Conservation (phyloP, 2,888 invertebrate species). For the Cyrtodaria siliqua region DNA sequence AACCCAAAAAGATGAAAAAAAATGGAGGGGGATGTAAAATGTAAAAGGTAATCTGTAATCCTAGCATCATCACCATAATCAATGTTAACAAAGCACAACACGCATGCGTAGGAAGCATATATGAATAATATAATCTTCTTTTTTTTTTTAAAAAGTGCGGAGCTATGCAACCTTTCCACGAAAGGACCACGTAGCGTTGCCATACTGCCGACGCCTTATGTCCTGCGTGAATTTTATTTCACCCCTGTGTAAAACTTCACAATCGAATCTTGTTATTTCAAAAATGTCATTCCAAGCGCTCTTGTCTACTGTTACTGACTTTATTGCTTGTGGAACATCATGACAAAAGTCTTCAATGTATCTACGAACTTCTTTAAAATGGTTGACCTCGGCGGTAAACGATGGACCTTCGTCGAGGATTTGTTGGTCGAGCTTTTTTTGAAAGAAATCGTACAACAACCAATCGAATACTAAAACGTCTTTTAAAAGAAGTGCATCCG, state of each 20-base stretch:
- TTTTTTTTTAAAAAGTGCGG: too few species aligned
- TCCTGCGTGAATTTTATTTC: constrained; percentile 56
- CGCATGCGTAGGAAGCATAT: too few species aligned
- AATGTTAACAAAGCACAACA: too few species aligned
- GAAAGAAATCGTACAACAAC: constrained; percentile 56
- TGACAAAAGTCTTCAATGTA: constrained; percentile 56
- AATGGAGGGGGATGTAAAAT: too few species aligned
- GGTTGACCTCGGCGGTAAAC: constrained; percentile 37
- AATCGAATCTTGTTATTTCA: constrained; percentile 37
- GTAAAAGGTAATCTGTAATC: too few species aligned
- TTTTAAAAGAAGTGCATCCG: constrained; percentile 26
- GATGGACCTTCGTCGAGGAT: constrained; percentile 40
- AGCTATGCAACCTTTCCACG: too few species aligned
- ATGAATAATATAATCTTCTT: too few species aligned
- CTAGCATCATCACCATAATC: too few species aligned
- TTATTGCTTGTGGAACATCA: constrained; percentile 11
- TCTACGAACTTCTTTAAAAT: constrained; percentile 42
- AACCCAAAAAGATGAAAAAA: too few species aligned
- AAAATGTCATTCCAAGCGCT: constrained; percentile 51
- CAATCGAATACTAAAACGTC: constrained; percentile 50
- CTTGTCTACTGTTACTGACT: constrained; percentile 25
- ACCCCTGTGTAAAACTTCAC: constrained; percentile 40
- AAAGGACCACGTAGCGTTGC: constrained; percentile 45
- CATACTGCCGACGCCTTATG: constrained; percentile 53
- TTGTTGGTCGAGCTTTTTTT: constrained; percentile 30